Percentiles rank a stretch among this genome's conserved stretches.
These are phyloP conservation scores for Ectemnius continuus DNA, from an alignment of 2,888 invertebrate species.

Conservation along the genomic window DNA sequence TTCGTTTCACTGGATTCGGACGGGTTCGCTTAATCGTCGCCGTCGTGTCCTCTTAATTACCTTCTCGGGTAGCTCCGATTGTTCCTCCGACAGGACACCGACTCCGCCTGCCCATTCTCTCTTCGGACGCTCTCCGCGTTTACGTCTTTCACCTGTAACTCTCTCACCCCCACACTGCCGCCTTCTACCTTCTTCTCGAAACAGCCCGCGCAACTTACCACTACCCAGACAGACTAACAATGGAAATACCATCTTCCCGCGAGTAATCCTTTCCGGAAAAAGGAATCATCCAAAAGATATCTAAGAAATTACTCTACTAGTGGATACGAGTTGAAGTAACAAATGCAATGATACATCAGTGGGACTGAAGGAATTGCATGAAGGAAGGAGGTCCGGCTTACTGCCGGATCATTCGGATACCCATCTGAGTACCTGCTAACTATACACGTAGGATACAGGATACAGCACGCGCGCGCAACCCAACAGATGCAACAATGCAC, in stretches of 20 bases:
- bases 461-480: conserved; percentile 43
- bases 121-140: conserved; percentile 36
- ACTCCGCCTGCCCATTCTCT: conserved; percentile 37
- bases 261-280: no score
- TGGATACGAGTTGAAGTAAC: no score
- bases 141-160: conserved; percentile 51
- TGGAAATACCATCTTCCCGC: background rate
- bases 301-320: no score
- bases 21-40: conserved; percentile 61
- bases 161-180: conserved; percentile 45
- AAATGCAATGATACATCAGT: no score
- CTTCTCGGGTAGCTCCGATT: conserved; percentile 54
- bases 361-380: no score
- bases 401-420: conserved; percentile 15
- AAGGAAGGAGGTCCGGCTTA: background rate
- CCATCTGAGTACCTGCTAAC: conserved; percentile 10
- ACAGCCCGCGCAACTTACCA: background rate
- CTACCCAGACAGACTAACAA: background rate
- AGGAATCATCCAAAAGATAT: no score
- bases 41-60: conserved; percentile 62
- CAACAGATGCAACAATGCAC: conserved; percentile 69
- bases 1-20: conserved; percentile 59
- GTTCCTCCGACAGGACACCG: conserved; percentile 53
- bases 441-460: conserved; percentile 18
- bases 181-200: background rate